phyloP scores from a whole-genome alignment of 2,113 vertebrate genomes.

The Camarhynchus parvulus region DNA sequence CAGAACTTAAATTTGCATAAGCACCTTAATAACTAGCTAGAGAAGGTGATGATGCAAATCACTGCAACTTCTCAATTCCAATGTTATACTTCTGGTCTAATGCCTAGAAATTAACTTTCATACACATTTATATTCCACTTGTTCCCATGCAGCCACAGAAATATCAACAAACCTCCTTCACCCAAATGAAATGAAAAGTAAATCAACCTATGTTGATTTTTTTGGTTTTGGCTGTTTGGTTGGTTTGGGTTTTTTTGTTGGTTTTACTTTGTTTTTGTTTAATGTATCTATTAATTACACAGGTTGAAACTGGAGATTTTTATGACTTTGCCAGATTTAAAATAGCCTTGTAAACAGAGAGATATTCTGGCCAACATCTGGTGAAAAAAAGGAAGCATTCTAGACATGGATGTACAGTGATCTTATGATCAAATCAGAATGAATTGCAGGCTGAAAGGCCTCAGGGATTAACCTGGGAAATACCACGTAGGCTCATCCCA shows the following conservation, averaged over 20 bases:
- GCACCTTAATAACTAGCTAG: not conserved
- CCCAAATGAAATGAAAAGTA: not conserved
- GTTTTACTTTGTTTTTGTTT: not conserved
- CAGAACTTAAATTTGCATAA: not conserved
- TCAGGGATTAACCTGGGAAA: not conserved
- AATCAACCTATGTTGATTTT: not conserved
- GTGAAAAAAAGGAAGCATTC: not conserved
- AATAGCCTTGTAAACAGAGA: not conserved
- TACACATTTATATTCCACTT: not conserved
- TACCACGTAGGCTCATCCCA: not conserved
- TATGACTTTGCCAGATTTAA: not conserved
- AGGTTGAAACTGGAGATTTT: not conserved
- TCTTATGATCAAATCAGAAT: not conserved
- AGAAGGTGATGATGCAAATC: not conserved
- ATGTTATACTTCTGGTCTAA: not conserved
- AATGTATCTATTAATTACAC: not conserved
- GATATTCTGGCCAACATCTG: not conserved
- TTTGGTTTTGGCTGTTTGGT: not conserved
- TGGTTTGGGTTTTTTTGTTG: not conserved
- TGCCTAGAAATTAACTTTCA: not conserved
- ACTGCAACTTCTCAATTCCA: not conserved
- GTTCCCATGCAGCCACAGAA: not conserved
- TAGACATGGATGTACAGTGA: not conserved
- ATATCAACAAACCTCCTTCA: not conserved
- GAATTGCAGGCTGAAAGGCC: not conserved